Percentiles rank a stretch among this genome's conserved stretches.
Evolutionary conservation across 2,113 vertebrate species (phyloP).

Genomic region (Notiomystis cincta): DNA sequence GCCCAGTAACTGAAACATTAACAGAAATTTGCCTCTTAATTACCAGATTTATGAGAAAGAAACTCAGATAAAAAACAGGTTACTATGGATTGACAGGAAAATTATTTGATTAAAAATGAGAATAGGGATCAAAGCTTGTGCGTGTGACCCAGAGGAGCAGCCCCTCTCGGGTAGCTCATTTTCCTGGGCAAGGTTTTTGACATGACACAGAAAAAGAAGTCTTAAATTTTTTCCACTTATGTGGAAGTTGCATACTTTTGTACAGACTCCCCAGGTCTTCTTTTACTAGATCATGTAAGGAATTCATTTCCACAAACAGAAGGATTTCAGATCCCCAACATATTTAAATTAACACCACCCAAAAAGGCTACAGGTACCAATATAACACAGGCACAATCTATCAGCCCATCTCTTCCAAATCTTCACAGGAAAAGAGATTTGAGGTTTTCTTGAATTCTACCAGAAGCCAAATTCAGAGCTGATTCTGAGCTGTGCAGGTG

Average conservation of each 20-base stretch:
- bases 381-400: background rate
- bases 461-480: background rate
- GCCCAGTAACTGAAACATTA: background rate
- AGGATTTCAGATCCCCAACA: background rate
- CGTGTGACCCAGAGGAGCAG: background rate
- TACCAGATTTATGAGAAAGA: background rate
- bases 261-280: background rate
- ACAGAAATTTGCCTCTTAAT: background rate
- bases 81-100: background rate
- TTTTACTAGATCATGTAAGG: background rate
- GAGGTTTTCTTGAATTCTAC: background rate
- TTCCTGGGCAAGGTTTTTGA: background rate
- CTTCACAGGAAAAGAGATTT: background rate
- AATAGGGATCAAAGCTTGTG: background rate
- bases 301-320: background rate
- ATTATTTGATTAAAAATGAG: background rate
- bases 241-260: background rate
- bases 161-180: background rate
- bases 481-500: background rate
- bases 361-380: background rate
- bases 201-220: rapidly evolving
- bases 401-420: background rate
- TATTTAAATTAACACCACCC: background rate
- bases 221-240: rapidly evolving
- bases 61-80: background rate